Evolutionary conservation across 1,140 invertebrate genomes (phyloP).

Genomic region (Hesperophylax magnus): DNA sequence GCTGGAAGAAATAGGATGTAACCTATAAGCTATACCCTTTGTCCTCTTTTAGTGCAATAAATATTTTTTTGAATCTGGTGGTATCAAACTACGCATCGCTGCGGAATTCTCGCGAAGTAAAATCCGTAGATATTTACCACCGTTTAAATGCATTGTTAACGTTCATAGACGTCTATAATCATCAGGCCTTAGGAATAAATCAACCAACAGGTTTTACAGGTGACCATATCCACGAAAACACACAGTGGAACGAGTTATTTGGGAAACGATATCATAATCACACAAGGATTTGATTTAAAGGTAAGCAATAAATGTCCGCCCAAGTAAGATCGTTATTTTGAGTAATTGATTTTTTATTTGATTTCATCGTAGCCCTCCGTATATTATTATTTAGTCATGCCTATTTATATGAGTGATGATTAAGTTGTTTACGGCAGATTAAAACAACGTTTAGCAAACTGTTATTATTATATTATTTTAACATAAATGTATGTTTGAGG

Average conservation of each 20-base stretch:
- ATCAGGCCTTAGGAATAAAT: slow-evolving; percentile 2
- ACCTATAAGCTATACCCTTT: no score
- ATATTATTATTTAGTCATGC: not conserved
- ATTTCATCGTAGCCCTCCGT: not conserved
- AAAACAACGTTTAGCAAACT: not conserved
- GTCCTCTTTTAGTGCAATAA: no score
- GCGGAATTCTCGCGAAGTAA: not conserved
- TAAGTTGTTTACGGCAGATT: no score
- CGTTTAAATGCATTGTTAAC: slow-evolving; percentile 19
- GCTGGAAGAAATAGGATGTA: no score
- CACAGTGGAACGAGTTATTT: not conserved
- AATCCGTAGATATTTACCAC: not conserved
- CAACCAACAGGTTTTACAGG: not conserved
- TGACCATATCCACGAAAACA: not conserved
- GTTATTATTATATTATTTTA: no score
- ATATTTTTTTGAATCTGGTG: no score
- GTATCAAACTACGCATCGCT: no score
- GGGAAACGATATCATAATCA: slow-evolving; percentile 16
- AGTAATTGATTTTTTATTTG: not conserved
- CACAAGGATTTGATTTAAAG: slow-evolving; percentile 18
- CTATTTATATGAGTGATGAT: no score
- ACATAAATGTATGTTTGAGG: no score
- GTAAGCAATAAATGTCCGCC: slow-evolving; percentile 2
- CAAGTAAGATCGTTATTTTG: not conserved
- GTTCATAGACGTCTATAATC: slow-evolving; percentile 2